Evolutionary conservation across 2,113 vertebrate species (phyloP), one percentile per base, ranked within the genome.

Genomic region (Echinops telfairi): DNA sequence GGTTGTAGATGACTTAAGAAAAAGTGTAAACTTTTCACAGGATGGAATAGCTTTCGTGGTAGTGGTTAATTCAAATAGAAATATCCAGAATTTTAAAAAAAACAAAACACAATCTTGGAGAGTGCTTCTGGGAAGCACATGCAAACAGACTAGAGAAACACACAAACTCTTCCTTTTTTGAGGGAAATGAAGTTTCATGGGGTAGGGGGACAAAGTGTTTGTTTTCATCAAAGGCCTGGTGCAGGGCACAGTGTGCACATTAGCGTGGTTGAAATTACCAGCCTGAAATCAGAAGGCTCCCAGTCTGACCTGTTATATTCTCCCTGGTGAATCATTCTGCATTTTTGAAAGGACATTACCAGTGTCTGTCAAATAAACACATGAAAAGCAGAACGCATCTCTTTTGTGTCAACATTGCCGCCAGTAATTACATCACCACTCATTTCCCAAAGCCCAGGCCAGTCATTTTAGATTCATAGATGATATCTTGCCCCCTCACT

Each of bases 281-380:
- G 10, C 2, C n/a, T n/a, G 27, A 23, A 80, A 66, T 75, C 31
- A 85, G 33, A 83, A 68, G 83, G 36, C 19, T 91, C 25, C 47
- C 31, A 25, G 11, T 40, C 66, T 87, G 36, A 92, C 22, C 36
- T 68, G 64, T 29, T 23, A 73, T 9, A 68, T 23, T 84, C 23
- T 75, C 23, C 19, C 40, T 36, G 90, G 75, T 1, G 38, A 91
- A 64, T 64, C 43, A 88, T 43, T 80, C 78, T 62, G 29, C n/a
- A n/a, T 89, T 33, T 1, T 47, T 76, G 76, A 73, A 96, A 88
- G 83, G 89, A 68, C 29, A 71, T 47, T 58, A 53, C 53, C 60
- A 60, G 11, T 43, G 22, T 17, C n/a, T 89, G 93, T 60, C 92
- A 93, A 92, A 70, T 70, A 93, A 92, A 79, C n/a, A 83, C 31